Evolutionary conservation across 2,797 vertebrate genomes (phyloP).

Genomic region (Macroramphosus scolopax): DNA sequence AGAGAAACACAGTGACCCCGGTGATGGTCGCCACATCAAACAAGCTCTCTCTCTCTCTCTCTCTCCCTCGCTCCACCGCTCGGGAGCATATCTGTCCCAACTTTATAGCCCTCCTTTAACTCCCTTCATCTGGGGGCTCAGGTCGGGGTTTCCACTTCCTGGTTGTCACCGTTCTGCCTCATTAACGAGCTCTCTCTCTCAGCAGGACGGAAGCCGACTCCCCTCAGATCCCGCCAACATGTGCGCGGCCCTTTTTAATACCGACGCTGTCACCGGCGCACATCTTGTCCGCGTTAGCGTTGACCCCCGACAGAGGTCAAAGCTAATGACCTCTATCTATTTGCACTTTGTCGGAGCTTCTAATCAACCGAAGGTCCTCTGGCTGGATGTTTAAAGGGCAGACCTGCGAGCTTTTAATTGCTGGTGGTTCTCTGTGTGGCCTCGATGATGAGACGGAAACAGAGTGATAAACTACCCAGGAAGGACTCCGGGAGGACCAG

Average conservation of each 20-base stretch:
- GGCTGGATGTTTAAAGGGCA: slow-evolving; percentile 7
- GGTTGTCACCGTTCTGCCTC: slow-evolving; percentile 69
- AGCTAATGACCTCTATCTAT: slow-evolving; percentile 38
- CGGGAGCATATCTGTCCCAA: slow-evolving; percentile 30
- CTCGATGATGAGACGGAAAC: neutral
- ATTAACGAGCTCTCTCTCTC: slow-evolving; percentile 60
- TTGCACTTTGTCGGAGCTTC: slow-evolving; percentile 14
- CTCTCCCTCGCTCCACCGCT: slow-evolving; percentile 28
- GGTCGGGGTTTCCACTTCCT: slow-evolving; percentile 69
- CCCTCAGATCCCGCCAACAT: slow-evolving; percentile 61
- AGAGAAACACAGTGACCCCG: slow-evolving; percentile 10
- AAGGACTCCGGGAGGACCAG: no score
- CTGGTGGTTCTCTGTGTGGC: slow-evolving; percentile 7
- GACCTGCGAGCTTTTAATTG: neutral
- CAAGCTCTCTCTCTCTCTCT: slow-evolving; percentile 1
- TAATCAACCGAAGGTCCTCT: slow-evolving; percentile 31
- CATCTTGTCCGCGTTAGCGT: slow-evolving; percentile 68
- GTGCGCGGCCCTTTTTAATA: slow-evolving; percentile 45
- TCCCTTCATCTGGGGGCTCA: slow-evolving; percentile 53
- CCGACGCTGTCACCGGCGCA: slow-evolving; percentile 51
- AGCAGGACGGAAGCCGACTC: slow-evolving; percentile 61
- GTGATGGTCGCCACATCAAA: slow-evolving; percentile 62
- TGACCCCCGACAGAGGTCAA: slow-evolving; percentile 42
- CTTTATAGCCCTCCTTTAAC: slow-evolving; percentile 58
- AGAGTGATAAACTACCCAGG: neutral